A percentile compares a stretch with the other conserved stretches of the same genome.
Evolutionary conservation across 2,797 vertebrate genomes (phyloP).

Genomic region (Picus viridis): DNA sequence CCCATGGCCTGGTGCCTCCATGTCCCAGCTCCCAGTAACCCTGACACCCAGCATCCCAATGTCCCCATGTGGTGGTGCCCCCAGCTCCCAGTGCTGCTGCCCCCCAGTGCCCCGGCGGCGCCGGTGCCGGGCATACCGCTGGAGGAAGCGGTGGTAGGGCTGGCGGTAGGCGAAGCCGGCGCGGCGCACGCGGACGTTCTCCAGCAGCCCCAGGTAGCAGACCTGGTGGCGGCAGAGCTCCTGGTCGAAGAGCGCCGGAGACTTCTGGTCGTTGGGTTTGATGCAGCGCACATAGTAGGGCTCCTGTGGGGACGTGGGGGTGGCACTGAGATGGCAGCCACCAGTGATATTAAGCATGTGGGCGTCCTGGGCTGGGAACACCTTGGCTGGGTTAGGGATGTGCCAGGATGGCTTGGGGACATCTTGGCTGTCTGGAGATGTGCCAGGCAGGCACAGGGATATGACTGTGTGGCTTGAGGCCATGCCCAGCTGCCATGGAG

Average conservation of each 20-base stretch:
- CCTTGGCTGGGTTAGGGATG: neutral
- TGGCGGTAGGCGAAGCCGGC: slow-evolving; percentile 94
- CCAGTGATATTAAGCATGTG: fast-evolving
- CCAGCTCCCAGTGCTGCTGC: too few relatives aligned
- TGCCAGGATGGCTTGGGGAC: neutral
- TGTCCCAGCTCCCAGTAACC: too few relatives aligned
- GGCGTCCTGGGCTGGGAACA: too few relatives aligned
- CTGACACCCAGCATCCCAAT: too few relatives aligned
- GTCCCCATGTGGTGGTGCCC: too few relatives aligned
- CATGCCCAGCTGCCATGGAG: too few relatives aligned
- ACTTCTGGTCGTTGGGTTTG: slow-evolving; percentile 93
- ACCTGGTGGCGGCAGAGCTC: slow-evolving; percentile 91
- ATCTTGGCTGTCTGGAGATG: neutral
- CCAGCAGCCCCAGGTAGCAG: slow-evolving; percentile 91
- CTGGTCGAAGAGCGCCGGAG: slow-evolving; percentile 81
- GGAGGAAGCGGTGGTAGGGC: slow-evolving; percentile 88
- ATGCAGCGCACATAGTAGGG: slow-evolving; percentile 93
- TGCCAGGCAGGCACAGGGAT: neutral
- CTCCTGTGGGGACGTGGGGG: slow-evolving; percentile 77
- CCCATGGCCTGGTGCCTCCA: too few relatives aligned
- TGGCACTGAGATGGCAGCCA: neutral
- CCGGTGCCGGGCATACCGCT: slow-evolving; percentile 77
- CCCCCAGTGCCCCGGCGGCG: too few relatives aligned
- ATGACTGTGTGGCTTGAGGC: neutral
- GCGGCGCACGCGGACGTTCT: slow-evolving; percentile 91